Base-by-base conservation (phyloP, 2,113 vertebrate species). In the Rattus rattus region DNA sequence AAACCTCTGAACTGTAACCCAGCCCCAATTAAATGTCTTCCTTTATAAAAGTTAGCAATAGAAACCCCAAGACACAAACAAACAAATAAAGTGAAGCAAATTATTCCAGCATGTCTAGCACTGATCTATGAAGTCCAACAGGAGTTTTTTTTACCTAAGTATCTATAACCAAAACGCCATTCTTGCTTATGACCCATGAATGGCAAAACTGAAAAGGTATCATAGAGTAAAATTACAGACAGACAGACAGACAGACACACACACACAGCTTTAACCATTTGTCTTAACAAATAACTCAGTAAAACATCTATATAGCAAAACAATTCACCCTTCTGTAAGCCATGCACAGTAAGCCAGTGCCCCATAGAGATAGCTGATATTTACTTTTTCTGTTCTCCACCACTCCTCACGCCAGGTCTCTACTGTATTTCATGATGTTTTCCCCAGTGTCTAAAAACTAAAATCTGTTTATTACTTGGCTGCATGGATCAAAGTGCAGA, bases 401-500 rank as follows among this genome's bases (percentile, higher is more conserved):
- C 70, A 93, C 88, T 85, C 70, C 92, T 86, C 73, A 91, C 72
- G 86, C 24, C 12, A 61, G 52, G 19, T 54, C 76, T 92, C 70
- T 49, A 65, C 49, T 67, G 73, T 14, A 94, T 86, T 86, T 88
- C n/a, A 80, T 22, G 20, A 95, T 59, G 43, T 47, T 88, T 94
- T 94, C 39, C 8, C 63, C 72, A 91, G 16, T 76, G 76, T 85
- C 83, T 86, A 94, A n/a, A 95, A 91, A 59, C 59, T 81, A 72
- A 90, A 94, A 75, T 94, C 65, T 72, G 54, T 83, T 92, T 94
- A 94, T 65, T 92, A 75, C 43, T 90, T 87, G 63, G 87, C 17
- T 79, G 59, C 79, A 87, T 43, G 94, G 95, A 94, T 79, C 63
- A 36, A 96, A 67, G 61, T 47, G 8, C 39, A 65, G 26, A 4